Percentiles rank a stretch among this genome's conserved stretches.
phyloP scores from a whole-genome alignment of 1,140 invertebrate species.

The Drosophila yakuba region DNA sequence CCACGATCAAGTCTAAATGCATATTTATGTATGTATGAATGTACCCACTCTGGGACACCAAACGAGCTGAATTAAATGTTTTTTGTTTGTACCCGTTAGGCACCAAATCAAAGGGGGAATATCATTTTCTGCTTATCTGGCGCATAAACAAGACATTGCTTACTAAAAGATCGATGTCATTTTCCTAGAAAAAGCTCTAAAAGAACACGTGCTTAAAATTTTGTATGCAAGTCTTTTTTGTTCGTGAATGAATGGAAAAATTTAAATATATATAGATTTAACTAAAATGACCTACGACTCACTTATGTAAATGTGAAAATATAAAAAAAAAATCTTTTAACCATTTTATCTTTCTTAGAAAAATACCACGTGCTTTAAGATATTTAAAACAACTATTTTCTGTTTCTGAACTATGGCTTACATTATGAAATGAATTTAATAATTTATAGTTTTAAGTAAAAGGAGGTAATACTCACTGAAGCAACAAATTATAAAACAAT shows the following conservation, averaged over 20 bases:
- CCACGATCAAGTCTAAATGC: conserved; percentile 21
- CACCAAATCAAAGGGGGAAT: conserved; percentile 14
- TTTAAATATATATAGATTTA: too few species aligned
- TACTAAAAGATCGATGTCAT: conserved; percentile 2
- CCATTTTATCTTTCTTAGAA: neutral
- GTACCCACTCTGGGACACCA: conserved; percentile 13
- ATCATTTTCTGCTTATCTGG: conserved; percentile 19
- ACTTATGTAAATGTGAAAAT: neutral
- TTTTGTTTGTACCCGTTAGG: conserved; percentile 3
- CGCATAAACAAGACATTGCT: conserved; percentile 12
- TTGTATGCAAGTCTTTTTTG: neutral
- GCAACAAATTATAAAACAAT: too few species aligned
- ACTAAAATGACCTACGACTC: too few species aligned
- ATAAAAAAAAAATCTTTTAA: too few species aligned
- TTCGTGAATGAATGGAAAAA: neutral
- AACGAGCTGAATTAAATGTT: conserved; percentile 15
- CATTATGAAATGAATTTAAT: too few species aligned
- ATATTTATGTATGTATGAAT: too few species aligned
- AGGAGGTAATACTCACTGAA: neutral
- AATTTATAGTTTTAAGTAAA: too few species aligned
- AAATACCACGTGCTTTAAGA: neutral
- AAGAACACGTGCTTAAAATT: neutral
- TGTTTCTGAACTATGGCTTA: neutral
- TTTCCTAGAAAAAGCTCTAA: neutral
- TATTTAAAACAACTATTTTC: neutral